Evolutionary conservation across 2,888 invertebrate genomes (phyloP).

Genomic region (Synanthedon tipuliformis): DNA sequence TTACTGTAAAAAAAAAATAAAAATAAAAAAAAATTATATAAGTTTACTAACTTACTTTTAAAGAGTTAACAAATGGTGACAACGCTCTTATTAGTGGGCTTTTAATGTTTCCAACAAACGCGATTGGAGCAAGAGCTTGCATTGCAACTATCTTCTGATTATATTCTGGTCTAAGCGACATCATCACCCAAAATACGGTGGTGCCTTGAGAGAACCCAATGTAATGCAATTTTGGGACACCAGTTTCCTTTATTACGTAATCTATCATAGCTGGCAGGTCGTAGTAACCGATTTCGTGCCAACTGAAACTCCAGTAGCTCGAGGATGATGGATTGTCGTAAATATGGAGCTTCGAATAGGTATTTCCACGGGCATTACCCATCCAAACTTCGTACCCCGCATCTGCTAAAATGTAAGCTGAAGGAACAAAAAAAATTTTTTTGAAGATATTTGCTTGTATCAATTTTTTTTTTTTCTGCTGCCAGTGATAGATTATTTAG

Average conservation of each 20-base stretch:
- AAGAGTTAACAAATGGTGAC: slow-evolving; percentile 48
- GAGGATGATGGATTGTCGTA: slow-evolving; percentile 35
- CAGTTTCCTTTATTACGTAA: slow-evolving; percentile 68
- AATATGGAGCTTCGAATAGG: slow-evolving; percentile 76
- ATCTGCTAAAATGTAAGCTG: slow-evolving; percentile 78
- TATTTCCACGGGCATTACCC: slow-evolving; percentile 86
- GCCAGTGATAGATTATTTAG: too few species aligned
- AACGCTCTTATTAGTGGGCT: slow-evolving; percentile 63
- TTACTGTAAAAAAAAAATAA: too few species aligned
- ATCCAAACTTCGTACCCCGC: slow-evolving; percentile 85
- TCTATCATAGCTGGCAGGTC: slow-evolving; percentile 84
- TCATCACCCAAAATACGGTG: slow-evolving; percentile 72
- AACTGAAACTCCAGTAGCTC: slow-evolving; percentile 70
- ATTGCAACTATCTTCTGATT: slow-evolving; percentile 70
- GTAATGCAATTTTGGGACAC: slow-evolving; percentile 71
- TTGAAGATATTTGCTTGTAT: too few species aligned
- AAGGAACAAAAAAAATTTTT: neutral
- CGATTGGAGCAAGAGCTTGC: slow-evolving; percentile 73
- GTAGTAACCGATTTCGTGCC: slow-evolving; percentile 80
- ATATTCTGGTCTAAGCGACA: slow-evolving; percentile 67
- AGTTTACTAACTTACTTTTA: slow-evolving; percentile 49
- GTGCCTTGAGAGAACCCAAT: slow-evolving; percentile 81
- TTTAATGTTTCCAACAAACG: slow-evolving; percentile 54
- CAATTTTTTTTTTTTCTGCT: too few species aligned
- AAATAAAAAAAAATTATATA: too few species aligned